These are phyloP conservation scores for Adoxophyes honmai DNA, from an alignment of 1,140 invertebrate species.

Conservation along the genomic window DNA sequence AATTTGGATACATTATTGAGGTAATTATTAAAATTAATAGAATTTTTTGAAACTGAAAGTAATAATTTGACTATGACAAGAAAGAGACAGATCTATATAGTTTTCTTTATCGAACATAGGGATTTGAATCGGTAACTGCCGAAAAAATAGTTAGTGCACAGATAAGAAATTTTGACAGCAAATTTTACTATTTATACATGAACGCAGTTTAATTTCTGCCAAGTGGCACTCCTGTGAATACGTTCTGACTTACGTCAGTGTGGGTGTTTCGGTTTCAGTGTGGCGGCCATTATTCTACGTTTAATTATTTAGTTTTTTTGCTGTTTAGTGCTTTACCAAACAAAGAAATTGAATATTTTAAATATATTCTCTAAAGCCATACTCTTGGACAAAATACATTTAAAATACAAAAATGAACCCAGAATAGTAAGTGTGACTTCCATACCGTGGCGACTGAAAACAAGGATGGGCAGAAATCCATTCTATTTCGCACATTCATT, in stretches of 20 bases:
- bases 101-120: background rate
- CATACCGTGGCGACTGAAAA: constrained; percentile 47
- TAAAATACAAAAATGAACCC: constrained; percentile 74
- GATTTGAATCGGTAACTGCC: background rate
- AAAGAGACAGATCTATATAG: background rate
- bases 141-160: background rate
- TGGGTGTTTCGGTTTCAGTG: constrained; percentile 61
- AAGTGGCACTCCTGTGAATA: constrained; percentile 70
- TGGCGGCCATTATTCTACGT: constrained; percentile 74
- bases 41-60: no score
- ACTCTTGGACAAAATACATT: constrained; percentile 52
- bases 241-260: constrained; percentile 73
- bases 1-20: no score
- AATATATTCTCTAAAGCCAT: constrained; percentile 43
- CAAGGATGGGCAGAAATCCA: constrained; percentile 55
- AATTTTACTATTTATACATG: constrained; percentile 29
- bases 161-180: background rate
- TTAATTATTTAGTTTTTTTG: constrained; percentile 65
- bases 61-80: no score
- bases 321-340: constrained; percentile 62
- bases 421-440: constrained; percentile 68
- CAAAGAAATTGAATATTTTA: constrained; percentile 61
- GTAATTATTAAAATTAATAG: no score
- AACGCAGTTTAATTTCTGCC: constrained; percentile 63
- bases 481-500: constrained; percentile 53